Percentiles rank a stretch among this genome's conserved stretches.
These are phyloP conservation scores for Cyphomyrmex costatus DNA, from an alignment of 1,140 invertebrate species.

Conservation along the genomic window DNA sequence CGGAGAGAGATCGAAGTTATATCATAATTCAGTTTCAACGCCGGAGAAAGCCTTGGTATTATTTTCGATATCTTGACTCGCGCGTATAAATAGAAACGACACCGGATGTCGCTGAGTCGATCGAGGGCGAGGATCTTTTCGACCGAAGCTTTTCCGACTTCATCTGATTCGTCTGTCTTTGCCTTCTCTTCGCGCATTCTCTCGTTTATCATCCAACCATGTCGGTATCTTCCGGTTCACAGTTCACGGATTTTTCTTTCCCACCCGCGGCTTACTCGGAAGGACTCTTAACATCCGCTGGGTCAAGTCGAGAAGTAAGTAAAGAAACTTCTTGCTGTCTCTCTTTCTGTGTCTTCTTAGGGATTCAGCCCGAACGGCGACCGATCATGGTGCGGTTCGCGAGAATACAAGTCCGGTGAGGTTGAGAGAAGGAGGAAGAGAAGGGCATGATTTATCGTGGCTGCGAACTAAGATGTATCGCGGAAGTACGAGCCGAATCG, in stretches of 20 bases:
- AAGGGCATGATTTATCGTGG: conserved; percentile 69
- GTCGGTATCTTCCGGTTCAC: conserved; percentile 19
- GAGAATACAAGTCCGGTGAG: background rate
- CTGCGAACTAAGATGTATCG: conserved; percentile 65
- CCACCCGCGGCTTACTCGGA: conserved; percentile 10
- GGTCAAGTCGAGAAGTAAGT: conserved; percentile 43
- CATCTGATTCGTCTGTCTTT: conserved; percentile 6
- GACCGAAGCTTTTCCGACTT: conserved; percentile 45
- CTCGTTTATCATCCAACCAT: background rate
- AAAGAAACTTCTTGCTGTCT: conserved; percentile 60
- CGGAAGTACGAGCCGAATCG: conserved; percentile 53
- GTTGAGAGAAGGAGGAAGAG: background rate
- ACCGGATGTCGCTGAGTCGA: conserved; percentile 42
- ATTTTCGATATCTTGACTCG: conserved; percentile 82
- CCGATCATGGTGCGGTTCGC: conserved; percentile 3
- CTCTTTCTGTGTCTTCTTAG: conserved; percentile 27
- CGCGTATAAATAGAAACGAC: conserved; percentile 71
- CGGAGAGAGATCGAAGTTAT: conserved; percentile 74
- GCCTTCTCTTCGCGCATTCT: background rate
- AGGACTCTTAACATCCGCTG: conserved; percentile 60
- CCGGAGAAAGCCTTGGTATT: conserved; percentile 79
- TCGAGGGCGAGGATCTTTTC: conserved; percentile 20
- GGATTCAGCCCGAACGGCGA: conserved; percentile 16
- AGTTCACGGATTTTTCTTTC: conserved; percentile 45
- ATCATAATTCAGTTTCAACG: conserved; percentile 81